phyloP scores from a whole-genome alignment of 2,888 invertebrate genomes.

The Lasioglossum pauxillum region DNA sequence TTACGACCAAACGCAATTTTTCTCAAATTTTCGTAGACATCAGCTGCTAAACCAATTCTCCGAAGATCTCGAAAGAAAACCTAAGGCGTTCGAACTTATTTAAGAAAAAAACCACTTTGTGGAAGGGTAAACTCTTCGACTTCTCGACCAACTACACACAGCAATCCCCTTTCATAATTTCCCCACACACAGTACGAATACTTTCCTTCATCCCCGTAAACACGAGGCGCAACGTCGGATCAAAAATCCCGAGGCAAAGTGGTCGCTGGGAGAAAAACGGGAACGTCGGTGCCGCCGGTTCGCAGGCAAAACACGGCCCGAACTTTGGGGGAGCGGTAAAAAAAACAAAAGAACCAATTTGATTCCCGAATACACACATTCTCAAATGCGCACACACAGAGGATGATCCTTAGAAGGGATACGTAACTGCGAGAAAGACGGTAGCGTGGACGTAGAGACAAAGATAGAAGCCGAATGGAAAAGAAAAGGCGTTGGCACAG shows the following conservation, averaged over 20 bases:
- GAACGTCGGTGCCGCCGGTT: neutral
- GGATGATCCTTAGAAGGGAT: constrained; percentile 11
- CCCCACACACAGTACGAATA: neutral
- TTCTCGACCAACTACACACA: neutral
- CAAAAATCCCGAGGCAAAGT: neutral
- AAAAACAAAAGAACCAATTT: constrained; percentile 4
- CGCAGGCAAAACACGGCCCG: neutral
- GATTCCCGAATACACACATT: neutral
- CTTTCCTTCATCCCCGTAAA: neutral
- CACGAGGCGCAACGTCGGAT: neutral
- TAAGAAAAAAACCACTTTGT: neutral
- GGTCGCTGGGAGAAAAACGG: neutral
- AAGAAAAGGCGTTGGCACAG: constrained; percentile 74
- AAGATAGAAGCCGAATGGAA: constrained; percentile 67
- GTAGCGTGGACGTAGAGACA: constrained; percentile 29
- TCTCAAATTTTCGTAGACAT: neutral
- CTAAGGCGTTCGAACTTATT: neutral
- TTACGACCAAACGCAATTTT: neutral
- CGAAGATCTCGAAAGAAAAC: neutral
- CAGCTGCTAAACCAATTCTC: neutral
- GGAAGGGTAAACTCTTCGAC: no score
- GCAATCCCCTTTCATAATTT: neutral
- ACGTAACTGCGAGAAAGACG: constrained; percentile 41
- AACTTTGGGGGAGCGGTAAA: neutral
- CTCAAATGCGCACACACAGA: neutral